Evolutionary conservation across 2,113 vertebrate genomes (phyloP).

Genomic region (Nerophis ophidion): DNA sequence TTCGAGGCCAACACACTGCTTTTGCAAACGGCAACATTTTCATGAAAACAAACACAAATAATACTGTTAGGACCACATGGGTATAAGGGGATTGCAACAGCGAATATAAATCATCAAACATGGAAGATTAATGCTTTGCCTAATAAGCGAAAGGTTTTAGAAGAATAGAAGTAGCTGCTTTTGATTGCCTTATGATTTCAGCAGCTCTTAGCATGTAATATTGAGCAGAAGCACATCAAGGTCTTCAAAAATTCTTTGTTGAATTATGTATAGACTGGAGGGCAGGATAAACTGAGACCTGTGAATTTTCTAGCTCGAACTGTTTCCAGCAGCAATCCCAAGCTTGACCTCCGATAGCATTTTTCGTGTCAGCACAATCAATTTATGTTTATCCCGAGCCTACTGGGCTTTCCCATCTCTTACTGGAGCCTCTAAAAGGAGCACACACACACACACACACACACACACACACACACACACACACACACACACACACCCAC

Average conservation of each 20-base stretch:
- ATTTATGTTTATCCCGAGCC: slow-evolving; percentile 24
- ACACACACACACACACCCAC: too few species aligned
- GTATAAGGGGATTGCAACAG: slow-evolving; percentile 32
- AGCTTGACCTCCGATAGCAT: slow-evolving; percentile 34
- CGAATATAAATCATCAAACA: slow-evolving; percentile 42
- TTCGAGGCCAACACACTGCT: slow-evolving; percentile 32
- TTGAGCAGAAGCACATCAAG: slow-evolving; percentile 29
- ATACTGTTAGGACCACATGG: slow-evolving; percentile 29
- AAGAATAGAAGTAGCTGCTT: slow-evolving; percentile 31
- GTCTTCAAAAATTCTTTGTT: slow-evolving; percentile 38
- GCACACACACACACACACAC: too few species aligned
- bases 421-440: slow-evolving; percentile 2
- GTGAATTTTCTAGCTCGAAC: slow-evolving; percentile 11
- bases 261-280: slow-evolving; percentile 43
- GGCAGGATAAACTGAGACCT: slow-evolving; percentile 24
- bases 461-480: too few species aligned
- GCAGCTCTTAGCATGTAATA: slow-evolving; percentile 40
- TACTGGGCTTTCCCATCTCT: slow-evolving; percentile 16
- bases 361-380: slow-evolving; percentile 44
- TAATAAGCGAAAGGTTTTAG: slow-evolving; percentile 27
- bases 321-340: slow-evolving; percentile 14
- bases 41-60: slow-evolving; percentile 14
- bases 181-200: slow-evolving; percentile 13
- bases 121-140: slow-evolving; percentile 36
- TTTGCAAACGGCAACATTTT: slow-evolving; percentile 42